Evolutionary conservation across 2,113 vertebrate genomes (phyloP), one percentile per base, ranked within the genome.

Genomic region (Siphamia tubifer): DNA sequence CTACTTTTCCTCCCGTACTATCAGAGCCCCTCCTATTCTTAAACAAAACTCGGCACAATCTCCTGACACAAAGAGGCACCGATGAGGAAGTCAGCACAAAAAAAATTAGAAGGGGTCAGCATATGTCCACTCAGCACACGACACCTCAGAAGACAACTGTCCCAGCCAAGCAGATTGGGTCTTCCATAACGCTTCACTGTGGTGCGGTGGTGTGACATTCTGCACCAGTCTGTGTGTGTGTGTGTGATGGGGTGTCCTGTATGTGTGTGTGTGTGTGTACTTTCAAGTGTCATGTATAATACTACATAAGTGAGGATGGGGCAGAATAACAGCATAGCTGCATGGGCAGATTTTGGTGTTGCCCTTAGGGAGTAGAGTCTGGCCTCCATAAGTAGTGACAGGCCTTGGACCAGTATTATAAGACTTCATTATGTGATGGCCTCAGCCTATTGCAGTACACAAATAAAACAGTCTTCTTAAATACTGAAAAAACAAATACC

Each of bases 41-140:
- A 51, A 72, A 62, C 28, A 70, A 83, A 75, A 74, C 73, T 89
- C 82, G 86, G 82, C 82, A 86, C 65, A 89, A 83, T 68, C 57
- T 72, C 28, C 9, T 79, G 79, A 88, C 82, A 79, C 83, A 79
- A 83, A 81, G 57, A 75, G 81, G 76, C 78, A 85, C 74, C 57
- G 66, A 86, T 28, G 74, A 90, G 63, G 69, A 83, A 74, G 87
- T 91, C 91, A 92, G 86, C 90, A 88, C 72, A 85, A 91, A 89
- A 76, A 79, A 79, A 74, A 76, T 77, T 19, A 3, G 32, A 78
- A 73, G 51, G 73, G 72, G 85, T 92, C 90, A 91, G 90, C 90
- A 90, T 91, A 90, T 89, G 92, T 93, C 89, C 63, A 76, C 81
- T 91, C 84, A 82, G 86, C 31, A 70, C 65, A 89, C 51, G 42